Percentiles rank a stretch among this genome's conserved stretches.
phyloP scores from a whole-genome alignment of 2,797 vertebrate genomes.

The Eurystomus glaucurus region DNA sequence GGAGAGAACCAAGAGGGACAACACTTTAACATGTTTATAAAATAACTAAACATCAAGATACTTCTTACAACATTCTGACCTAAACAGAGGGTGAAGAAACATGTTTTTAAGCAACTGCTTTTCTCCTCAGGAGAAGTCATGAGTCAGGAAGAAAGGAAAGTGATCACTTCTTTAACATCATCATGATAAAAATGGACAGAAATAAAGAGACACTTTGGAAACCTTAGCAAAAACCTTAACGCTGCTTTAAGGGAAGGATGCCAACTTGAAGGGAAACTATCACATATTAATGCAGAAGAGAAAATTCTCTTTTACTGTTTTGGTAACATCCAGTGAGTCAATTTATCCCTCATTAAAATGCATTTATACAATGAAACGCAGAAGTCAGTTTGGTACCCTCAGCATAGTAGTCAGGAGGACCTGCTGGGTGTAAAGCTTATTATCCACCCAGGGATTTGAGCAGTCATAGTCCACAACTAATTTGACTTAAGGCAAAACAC shows the following conservation, averaged over 20 bases:
- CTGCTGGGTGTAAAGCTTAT: slow-evolving; percentile 53
- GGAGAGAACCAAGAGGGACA: not conserved
- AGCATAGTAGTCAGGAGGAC: not conserved
- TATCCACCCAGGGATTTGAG: slow-evolving; percentile 48
- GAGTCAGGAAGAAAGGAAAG: not conserved
- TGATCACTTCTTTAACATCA: not conserved
- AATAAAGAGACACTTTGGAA: not conserved
- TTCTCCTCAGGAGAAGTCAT: not conserved
- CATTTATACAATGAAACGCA: not conserved
- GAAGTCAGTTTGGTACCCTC: not conserved
- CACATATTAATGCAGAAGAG: not conserved
- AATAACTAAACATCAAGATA: not conserved
- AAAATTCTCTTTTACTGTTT: not conserved
- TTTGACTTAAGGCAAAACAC: slow-evolving; percentile 70
- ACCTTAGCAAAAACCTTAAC: not conserved
- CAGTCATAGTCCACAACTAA: slow-evolving; percentile 39
- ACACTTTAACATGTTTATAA: not conserved
- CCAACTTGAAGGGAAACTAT: not conserved
- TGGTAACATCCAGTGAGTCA: not conserved
- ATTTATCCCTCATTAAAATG: slow-evolving; percentile 39
- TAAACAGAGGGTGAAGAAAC: not conserved
- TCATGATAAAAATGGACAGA: not conserved
- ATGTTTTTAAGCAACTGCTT: fast-evolving
- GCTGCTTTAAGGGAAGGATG: not conserved
- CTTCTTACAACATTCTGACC: not conserved